A percentile compares a stretch with the other conserved stretches of the same genome.
These are phyloP conservation scores for Urophycis tenuis DNA, from an alignment of 2,797 vertebrate species.

Conservation along the genomic window DNA sequence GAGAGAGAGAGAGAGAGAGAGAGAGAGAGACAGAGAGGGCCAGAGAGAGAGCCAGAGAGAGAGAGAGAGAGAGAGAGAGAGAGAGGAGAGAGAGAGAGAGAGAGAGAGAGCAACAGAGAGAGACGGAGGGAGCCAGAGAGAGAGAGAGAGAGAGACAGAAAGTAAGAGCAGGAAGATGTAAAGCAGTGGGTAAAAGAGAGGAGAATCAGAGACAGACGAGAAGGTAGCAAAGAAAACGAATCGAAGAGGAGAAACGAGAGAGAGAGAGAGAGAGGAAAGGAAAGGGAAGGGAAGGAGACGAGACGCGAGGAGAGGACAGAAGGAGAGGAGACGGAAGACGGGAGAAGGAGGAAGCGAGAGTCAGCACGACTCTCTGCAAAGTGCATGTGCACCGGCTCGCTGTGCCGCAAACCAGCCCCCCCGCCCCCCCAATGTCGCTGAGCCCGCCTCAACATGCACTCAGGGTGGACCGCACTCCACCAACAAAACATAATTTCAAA, in stretches of 20 bases:
- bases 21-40: background rate
- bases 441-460: background rate
- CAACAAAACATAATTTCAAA: background rate
- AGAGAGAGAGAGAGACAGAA: constrained; percentile 16
- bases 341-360: constrained; percentile 55
- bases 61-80: constrained; percentile 16
- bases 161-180: background rate
- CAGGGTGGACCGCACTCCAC: too few species aligned
- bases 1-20: background rate
- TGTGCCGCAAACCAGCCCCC: constrained; percentile 52
- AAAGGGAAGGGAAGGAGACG: background rate
- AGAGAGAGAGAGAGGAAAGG: constrained; percentile 22
- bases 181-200: background rate
- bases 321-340: constrained; percentile 11
- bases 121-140: constrained; percentile 12
- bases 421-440: too few species aligned
- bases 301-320: background rate
- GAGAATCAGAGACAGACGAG: background rate
- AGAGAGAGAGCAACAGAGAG: constrained; percentile 15
- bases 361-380: constrained; percentile 63
- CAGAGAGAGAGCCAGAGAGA: constrained; percentile 13
- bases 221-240: background rate
- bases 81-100: constrained; percentile 13
- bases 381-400: constrained; percentile 40
- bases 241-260: constrained; percentile 10